Evolutionary conservation across 2,888 invertebrate species (phyloP), one percentile per base, ranked within the genome.

Genomic region (Epistrophe grossulariae): DNA sequence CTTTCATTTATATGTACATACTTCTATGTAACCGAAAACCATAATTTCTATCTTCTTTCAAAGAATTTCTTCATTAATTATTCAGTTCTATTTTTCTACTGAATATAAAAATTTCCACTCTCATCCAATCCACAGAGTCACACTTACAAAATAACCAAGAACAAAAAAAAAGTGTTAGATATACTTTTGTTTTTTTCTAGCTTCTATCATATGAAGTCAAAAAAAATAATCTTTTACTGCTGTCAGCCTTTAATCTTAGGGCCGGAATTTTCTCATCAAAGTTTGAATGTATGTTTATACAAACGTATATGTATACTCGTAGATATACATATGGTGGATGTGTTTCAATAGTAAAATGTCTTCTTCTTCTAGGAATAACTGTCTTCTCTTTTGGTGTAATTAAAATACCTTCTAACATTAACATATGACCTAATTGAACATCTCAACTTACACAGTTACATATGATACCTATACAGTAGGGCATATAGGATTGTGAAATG

Each of bases 381-480:
- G 64, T 48, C 45, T 28, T 24, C 24, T 48, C n/a, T 48, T 10
- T 45, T 28, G 28, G 64, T 48, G 31, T 48, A 66, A 66, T 48
- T 38, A 48, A 66, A 66, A 66, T 66, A 48, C 64, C 64, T 66
- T 66, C 64, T 7, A 66, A 19, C 31, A 45, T 66, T 66, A 66
- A 48, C 66, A 50, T 68, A 68, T 48, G 68, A 68, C 68, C 50
- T 68, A 68, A 68, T 68, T 68, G 50, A 50, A 68, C 50, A 68
- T 68, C 19, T 35, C 24, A 3, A 24, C 24, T 24, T 24, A 24
- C 24, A 24, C 2, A 24, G 24, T 3, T 24, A 24, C 24, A 24
- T 24, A 24, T 24, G n/a, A 24, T 3, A 24, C 3, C 15, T 6
- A 68, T 19, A 17, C 48, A 24, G 17, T n/a, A 17, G 8, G 15